Conservation (phyloP, 35 echinoderm and acorn worm genomes). For the Ptychodera flava region DNA sequence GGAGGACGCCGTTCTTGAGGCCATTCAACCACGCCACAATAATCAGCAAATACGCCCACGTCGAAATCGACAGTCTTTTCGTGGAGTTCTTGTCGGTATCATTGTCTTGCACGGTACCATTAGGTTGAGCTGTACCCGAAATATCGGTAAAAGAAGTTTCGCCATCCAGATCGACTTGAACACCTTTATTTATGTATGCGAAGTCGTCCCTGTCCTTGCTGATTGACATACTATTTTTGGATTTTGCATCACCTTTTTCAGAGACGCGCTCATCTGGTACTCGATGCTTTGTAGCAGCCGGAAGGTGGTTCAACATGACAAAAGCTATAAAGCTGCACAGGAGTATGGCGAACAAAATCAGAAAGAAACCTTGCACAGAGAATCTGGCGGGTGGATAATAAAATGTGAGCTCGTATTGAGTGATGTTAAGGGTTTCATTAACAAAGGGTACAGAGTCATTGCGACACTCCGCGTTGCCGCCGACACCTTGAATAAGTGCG, state of each 20-base stretch:
- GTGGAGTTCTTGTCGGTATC: neutral
- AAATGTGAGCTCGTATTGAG: neutral
- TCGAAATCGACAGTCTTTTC: conserved; percentile 8
- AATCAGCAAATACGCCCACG: conserved; percentile 41
- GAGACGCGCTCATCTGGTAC: no score
- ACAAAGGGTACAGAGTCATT: neutral
- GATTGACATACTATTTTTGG: no score
- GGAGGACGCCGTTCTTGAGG: conserved; percentile 79
- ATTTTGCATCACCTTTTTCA: no score
- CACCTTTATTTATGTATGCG: no score
- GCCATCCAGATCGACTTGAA: neutral
- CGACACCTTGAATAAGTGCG: conserved; percentile 75
- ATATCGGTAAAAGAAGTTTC: neutral
- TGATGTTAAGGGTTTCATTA: neutral
- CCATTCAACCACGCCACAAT: conserved; percentile 66
- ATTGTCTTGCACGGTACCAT: neutral
- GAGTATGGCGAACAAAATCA: conserved; percentile 82
- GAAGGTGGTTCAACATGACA: conserved; percentile 62
- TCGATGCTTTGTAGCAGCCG: conserved; percentile 50
- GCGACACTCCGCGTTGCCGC: conserved; percentile 32
- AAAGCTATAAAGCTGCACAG: conserved; percentile 39
- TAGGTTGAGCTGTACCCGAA: conserved; percentile 7
- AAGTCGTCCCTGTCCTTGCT: neutral
- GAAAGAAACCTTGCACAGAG: conserved; percentile 79
- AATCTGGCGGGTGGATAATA: conserved; percentile 43